phyloP scores from a whole-genome alignment of 1,140 invertebrate species.

The Drosophila pseudoananassae region DNA sequence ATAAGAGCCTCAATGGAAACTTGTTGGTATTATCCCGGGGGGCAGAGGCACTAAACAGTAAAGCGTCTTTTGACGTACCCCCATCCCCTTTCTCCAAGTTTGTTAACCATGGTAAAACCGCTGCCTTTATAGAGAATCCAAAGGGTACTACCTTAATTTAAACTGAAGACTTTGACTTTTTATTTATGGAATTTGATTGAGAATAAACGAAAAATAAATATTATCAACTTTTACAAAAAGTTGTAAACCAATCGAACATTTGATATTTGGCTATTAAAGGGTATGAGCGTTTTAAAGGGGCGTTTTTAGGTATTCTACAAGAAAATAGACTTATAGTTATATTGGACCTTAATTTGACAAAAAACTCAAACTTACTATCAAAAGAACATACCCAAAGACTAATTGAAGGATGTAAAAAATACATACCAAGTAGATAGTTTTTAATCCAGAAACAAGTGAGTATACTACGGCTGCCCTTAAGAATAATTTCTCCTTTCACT shows the following conservation, averaged over 20 bases:
- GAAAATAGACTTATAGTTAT: too few relatives aligned
- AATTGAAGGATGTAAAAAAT: too few relatives aligned
- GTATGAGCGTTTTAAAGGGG: too few relatives aligned
- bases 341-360: too few relatives aligned
- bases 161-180: not conserved
- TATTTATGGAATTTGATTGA: slow-evolving; percentile 7
- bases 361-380: too few relatives aligned
- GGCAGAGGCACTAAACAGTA: slow-evolving; percentile 24
- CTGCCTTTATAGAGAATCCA: slow-evolving; percentile 68
- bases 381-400: too few relatives aligned
- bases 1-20: slow-evolving; percentile 59
- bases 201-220: slow-evolving; percentile 11
- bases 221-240: slow-evolving; percentile 52
- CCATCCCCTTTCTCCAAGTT: slow-evolving; percentile 68
- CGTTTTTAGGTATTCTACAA: too few relatives aligned
- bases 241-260: slow-evolving; percentile 12
- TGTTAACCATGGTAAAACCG: slow-evolving; percentile 50
- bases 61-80: slow-evolving; percentile 17
- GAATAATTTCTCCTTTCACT: too few relatives aligned
- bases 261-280: not conserved
- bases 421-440: too few relatives aligned
- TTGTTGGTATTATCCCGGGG: slow-evolving; percentile 58
- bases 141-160: slow-evolving; percentile 39
- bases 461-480: too few relatives aligned
- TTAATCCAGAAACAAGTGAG: too few relatives aligned